Evolutionary conservation across 2,797 vertebrate genomes (phyloP), one percentile per base, ranked within the genome.

Genomic region (Rachycentron canadum): DNA sequence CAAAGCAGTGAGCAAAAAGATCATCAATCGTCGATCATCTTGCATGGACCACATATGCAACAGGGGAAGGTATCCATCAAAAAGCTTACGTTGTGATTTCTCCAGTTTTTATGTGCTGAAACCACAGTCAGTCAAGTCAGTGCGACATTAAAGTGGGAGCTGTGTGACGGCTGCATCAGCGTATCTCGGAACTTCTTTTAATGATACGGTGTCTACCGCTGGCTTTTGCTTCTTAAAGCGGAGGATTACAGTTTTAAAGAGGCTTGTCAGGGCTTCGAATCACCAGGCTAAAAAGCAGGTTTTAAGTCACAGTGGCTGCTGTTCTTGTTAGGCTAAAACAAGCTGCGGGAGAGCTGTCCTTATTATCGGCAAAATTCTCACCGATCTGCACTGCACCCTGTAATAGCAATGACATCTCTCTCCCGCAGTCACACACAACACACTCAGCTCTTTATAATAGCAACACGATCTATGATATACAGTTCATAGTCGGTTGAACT

Each of bases 181-280:
- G 25, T 38, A 70, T 69, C 70, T 82, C 1, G 0, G 28, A 68
- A 56, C 26, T 3, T 47, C 59, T 52, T 57, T 34, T 78, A 55
- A 71, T 62, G 67, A 73, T 41, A 23, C 12, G 56, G 34, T 32
- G 49, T 60, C 64, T 73, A 50, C 28, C 64, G 8, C 64, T 25
- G 28, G 41, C 38, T 76, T 56, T 47, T 50, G 58, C 55, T 38
- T 69, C 41, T 65, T 69, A 16, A 57, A 58, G 60, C 16, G 6
- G 23, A 56, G 73, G 56, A 82, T 74, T 72, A 72, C 40, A 53
- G 59, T 58, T 49, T 56, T 73, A 75, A 81, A 83, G 60, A 66
- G 32, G 49, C 74, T 66, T 49, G 47, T 71, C 36, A 25, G 52
- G 17, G 55, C 47, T 57, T 28, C 0, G 7, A 30, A 61, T 58